A percentile compares a stretch with the other conserved stretches of the same genome.
phyloP scores from a whole-genome alignment of 2,888 invertebrate genomes.

The Caradrina clavipalpis region DNA sequence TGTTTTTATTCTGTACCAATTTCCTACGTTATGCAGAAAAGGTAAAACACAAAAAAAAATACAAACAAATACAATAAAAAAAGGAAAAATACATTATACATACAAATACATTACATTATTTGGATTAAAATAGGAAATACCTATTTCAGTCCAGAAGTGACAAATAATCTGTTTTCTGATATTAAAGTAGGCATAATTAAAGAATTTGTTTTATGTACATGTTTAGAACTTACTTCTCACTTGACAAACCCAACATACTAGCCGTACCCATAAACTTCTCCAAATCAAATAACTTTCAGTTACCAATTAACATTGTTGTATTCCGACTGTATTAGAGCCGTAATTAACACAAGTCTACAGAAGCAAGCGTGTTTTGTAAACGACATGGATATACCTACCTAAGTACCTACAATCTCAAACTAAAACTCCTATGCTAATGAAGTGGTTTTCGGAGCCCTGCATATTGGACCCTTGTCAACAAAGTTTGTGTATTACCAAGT shows the following conservation, averaged over 20 bases:
- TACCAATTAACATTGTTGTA: slow-evolving; percentile 45
- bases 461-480: slow-evolving; percentile 74
- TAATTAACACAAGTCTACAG: slow-evolving; percentile 55
- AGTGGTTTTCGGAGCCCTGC: slow-evolving; percentile 65
- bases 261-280: slow-evolving; percentile 6
- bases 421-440: slow-evolving; percentile 67
- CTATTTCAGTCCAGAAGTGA: too few species aligned
- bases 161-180: too few species aligned
- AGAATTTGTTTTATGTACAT: too few species aligned
- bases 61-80: too few species aligned
- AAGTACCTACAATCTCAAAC: slow-evolving; percentile 51
- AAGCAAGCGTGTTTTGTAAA: slow-evolving; percentile 47
- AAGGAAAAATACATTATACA: too few species aligned
- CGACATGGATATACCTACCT: slow-evolving; percentile 38
- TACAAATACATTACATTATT: too few species aligned
- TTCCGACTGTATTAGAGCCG: slow-evolving; percentile 30
- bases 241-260: background rate
- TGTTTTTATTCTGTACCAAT: too few species aligned
- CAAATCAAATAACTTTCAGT: slow-evolving; percentile 39
- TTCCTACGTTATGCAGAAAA: too few species aligned
- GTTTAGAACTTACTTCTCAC: background rate
- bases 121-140: too few species aligned
- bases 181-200: background rate
- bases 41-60: too few species aligned
- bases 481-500: slow-evolving; percentile 73